Base-by-base conservation (phyloP, 2,797 vertebrate species). In the Diglossa cyanea region DNA sequence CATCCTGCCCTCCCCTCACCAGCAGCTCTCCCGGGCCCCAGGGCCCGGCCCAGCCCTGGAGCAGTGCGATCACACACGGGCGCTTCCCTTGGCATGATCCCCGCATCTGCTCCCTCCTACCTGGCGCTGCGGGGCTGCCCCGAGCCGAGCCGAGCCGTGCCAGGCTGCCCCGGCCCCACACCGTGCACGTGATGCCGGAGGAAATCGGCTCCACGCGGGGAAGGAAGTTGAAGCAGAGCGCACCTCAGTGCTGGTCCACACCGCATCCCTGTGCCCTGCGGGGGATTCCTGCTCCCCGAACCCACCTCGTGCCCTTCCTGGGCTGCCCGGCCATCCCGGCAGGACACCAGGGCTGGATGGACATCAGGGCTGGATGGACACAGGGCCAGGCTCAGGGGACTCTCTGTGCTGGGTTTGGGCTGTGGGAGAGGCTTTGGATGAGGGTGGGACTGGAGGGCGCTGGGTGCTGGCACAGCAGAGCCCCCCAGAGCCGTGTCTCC, bases 1-100 rank as follows among this genome's bases (percentile, higher is more conserved):
- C 2, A 5, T 13, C 75, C 67, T 12, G 2, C 53, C 80, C 47
- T 45, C 40, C 80, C 50, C 50, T 48, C n/a, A 2, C 11, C 0
- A 0, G 54, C 58, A 42, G 39, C 65, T 40, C 21, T 33, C 33
- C 48, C 2, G 1, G 39, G 28, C 10, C 53, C 44, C 3, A 3
- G 12, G 4, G 37, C 44, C 17, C 4, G 0, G 61, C 40, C 0
- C 37, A 25, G 76, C 63, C 37, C 50, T 0, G 33, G 31, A 26
- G 55, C 66, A 21, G 5, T 1, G 1, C 0, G 3, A 11, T 7
- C 55, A 4, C 5, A 0, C 3, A 0, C 12, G 1, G 50, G 6
- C 0, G 21, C 37, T 40, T 37, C 24, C 9, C 0, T 7, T 0
- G 2, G 58, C 31, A 25, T 1, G 7, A 17, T 19, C 21, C 66